Percentiles rank a stretch among this genome's conserved stretches.
phyloP scores from a whole-genome alignment of 2,113 vertebrate genomes.

The Channa maculata region DNA sequence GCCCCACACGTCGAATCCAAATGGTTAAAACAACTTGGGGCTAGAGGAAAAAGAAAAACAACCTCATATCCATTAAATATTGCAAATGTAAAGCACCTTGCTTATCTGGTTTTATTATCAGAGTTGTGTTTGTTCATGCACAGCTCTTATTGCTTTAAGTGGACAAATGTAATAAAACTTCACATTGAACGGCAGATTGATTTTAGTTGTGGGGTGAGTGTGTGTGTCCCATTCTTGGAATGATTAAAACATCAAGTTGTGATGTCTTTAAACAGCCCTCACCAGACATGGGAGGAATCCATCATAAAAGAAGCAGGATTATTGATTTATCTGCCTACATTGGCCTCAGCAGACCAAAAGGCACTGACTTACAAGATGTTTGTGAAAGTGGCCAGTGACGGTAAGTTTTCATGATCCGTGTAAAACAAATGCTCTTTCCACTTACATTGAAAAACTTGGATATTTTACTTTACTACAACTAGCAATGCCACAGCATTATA shows the following conservation, averaged over 20 bases:
- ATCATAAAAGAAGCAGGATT: neutral
- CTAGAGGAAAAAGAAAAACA: no score
- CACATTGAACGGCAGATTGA: neutral
- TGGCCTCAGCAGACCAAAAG: neutral
- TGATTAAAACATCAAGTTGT: neutral
- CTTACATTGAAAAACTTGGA: neutral
- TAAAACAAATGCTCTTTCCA: neutral
- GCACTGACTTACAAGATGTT: neutral
- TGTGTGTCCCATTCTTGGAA: neutral
- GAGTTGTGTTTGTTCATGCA: neutral
- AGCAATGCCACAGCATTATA: no score
- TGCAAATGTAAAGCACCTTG: neutral
- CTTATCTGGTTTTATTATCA: neutral
- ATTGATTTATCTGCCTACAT: neutral
- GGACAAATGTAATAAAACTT: neutral
- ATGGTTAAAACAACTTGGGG: conserved; percentile 2
- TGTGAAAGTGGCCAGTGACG: neutral
- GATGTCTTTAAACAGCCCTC: no score
- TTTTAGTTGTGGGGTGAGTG: neutral
- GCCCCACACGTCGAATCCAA: conserved; percentile 17
- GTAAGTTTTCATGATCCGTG: neutral
- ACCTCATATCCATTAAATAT: neutral
- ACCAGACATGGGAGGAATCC: neutral
- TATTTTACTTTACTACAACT: no score
- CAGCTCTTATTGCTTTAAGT: neutral